phyloP scores from a whole-genome alignment of 2,888 invertebrate genomes.

The Cremastobaeus sp. region DNA sequence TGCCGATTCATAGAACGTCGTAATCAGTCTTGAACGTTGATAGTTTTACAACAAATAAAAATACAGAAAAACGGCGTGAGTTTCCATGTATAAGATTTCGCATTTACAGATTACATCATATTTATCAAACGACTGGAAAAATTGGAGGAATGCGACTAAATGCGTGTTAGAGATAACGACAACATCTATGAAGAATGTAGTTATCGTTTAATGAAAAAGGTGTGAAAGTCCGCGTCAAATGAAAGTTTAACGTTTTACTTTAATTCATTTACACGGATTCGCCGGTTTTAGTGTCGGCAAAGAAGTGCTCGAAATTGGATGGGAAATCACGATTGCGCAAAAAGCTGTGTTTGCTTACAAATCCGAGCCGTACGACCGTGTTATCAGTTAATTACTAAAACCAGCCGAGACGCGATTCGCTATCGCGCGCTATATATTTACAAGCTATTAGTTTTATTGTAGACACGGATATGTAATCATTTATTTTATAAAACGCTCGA shows the following conservation, averaged over 20 bases:
- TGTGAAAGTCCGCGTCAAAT: constrained; percentile 31
- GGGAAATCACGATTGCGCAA: constrained; percentile 4
- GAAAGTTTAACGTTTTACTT: constrained; percentile 29
- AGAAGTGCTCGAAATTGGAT: background rate
- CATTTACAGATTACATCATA: constrained; percentile 22
- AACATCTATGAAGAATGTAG: constrained; percentile 34
- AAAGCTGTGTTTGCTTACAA: no score
- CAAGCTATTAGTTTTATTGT: background rate
- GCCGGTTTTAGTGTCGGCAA: background rate
- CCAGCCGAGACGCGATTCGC: background rate
- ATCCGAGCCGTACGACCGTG: background rate
- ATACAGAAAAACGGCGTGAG: constrained; percentile 5
- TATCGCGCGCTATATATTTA: background rate
- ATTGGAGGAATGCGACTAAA: constrained; percentile 42
- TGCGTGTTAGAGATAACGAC: constrained; percentile 41
- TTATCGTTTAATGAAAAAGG: constrained; percentile 45
- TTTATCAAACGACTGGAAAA: constrained; percentile 36
- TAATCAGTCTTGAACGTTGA: constrained; percentile 14
- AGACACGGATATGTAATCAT: no score
- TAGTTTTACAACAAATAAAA: no score
- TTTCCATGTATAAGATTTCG: constrained; percentile 15
- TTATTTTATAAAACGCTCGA: background rate
- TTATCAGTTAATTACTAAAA: constrained; percentile 3
- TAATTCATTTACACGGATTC: background rate
- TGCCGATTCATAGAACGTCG: no score